phyloP scores from a whole-genome alignment of 1,140 invertebrate species.

The Drosophila trapezifrons region DNA sequence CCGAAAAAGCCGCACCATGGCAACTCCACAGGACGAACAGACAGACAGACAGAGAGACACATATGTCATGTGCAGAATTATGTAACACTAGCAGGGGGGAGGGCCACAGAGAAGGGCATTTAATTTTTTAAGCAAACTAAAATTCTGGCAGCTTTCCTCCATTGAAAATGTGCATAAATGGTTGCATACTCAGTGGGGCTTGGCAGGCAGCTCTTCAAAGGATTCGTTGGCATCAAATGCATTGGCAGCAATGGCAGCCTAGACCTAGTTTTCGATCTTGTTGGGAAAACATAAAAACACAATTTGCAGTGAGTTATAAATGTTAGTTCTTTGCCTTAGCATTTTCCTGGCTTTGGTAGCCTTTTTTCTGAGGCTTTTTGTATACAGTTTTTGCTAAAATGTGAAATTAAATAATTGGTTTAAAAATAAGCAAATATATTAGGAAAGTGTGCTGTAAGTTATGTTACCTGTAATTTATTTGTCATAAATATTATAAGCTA shows the following conservation, averaged over 20 bases:
- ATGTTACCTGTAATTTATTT: too few relatives aligned
- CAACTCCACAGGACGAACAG: conserved; percentile 22
- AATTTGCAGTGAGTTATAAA: neutral
- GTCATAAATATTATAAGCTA: too few relatives aligned
- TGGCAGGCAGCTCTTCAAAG: conserved; percentile 7
- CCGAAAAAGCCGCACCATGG: conserved; percentile 42
- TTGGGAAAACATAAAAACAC: neutral
- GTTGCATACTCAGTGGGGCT: conserved; percentile 25
- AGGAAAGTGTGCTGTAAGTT: too few relatives aligned
- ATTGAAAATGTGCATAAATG: conserved; percentile 58
- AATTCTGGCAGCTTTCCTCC: conserved; percentile 32
- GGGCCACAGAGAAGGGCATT: conserved; percentile 30
- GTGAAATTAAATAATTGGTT: too few relatives aligned
- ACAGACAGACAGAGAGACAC: conserved; percentile 5
- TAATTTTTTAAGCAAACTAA: conserved; percentile 75
- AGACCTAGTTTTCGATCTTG: conserved; percentile 21
- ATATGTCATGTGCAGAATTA: conserved; percentile 70
- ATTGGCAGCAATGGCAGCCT: conserved; percentile 27
- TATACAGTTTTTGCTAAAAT: too few relatives aligned
- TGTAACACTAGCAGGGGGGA: conserved; percentile 31
- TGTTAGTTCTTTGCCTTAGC: neutral
- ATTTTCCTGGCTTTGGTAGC: neutral
- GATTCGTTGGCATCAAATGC: too few relatives aligned
- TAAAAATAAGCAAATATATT: too few relatives aligned
- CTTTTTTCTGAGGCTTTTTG: neutral